Evolutionary conservation across 1,140 invertebrate species (phyloP).

Genomic region (Drosophila bipectinata): DNA sequence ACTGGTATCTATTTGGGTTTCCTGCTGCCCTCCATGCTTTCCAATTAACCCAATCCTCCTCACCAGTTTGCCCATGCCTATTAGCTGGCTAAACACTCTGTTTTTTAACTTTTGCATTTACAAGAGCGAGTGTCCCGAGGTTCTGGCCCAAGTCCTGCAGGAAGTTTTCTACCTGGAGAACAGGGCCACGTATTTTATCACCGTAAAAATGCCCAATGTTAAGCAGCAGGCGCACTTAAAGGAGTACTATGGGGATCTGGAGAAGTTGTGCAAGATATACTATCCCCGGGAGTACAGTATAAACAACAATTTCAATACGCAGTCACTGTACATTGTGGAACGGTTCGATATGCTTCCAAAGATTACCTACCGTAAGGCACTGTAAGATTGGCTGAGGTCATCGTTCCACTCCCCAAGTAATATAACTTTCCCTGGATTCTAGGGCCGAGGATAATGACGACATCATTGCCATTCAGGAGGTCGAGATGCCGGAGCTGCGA

Average conservation of each 20-base stretch:
- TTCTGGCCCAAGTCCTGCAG: conserved; percentile 24
- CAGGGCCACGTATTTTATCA: conserved; percentile 48
- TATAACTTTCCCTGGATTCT: not conserved
- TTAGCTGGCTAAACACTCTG: conserved; percentile 57
- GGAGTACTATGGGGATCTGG: conserved; percentile 50
- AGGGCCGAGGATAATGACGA: conserved; percentile 78
- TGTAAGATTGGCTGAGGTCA: conserved; percentile 43
- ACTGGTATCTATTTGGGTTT: conserved; percentile 46
- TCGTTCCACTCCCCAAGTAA: not conserved
- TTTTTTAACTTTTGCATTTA: conserved; percentile 71
- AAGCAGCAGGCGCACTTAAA: not conserved
- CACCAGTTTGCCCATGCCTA: conserved; percentile 28
- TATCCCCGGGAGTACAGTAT: conserved; percentile 55
- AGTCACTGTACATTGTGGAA: conserved; percentile 48
- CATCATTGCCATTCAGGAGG: conserved; percentile 59
- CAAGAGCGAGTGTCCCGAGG: not conserved
- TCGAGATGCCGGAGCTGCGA: conserved; percentile 55
- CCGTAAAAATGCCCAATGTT: conserved; percentile 29
- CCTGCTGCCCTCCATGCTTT: too few relatives aligned
- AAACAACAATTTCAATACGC: conserved; percentile 41
- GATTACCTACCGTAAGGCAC: conserved; percentile 64
- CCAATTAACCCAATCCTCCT: not conserved
- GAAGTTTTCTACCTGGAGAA: conserved; percentile 59
- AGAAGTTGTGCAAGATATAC: conserved; percentile 18
- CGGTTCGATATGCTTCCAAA: conserved; percentile 32